Conservation (phyloP, 2,797 vertebrate genomes). For the Sphenopsis melanotis region DNA sequence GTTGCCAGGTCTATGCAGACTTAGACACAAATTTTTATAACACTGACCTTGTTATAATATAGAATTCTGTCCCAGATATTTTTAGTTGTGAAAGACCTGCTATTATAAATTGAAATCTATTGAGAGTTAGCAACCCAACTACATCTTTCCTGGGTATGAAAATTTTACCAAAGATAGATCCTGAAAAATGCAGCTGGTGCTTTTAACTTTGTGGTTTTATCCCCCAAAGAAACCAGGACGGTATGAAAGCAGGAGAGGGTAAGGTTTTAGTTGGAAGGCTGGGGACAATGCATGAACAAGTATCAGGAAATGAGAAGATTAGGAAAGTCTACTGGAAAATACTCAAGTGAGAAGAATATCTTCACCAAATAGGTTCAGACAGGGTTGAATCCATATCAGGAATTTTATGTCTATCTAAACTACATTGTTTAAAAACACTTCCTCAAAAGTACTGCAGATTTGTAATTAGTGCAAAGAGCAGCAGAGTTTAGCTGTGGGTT, state of each 20-base stretch:
- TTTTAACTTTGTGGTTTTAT: not conserved
- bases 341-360: not conserved
- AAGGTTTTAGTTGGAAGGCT: not conserved
- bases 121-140: not conserved
- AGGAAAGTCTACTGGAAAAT: not conserved
- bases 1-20: not conserved
- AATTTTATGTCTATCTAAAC: not conserved
- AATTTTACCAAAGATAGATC: not conserved
- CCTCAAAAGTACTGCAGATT: not conserved
- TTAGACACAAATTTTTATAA: not conserved
- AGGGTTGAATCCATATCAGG: not conserved
- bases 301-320: not conserved
- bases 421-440: not conserved
- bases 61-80: not conserved
- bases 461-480: not conserved
- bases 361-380: not conserved
- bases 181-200: not conserved
- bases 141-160: not conserved
- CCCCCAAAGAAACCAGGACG: not conserved
- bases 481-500: not conserved
- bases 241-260: not conserved
- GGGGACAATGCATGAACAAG: rapidly evolving
- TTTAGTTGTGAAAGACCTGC: not conserved
- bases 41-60: not conserved
- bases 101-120: not conserved